phyloP scores from a whole-genome alignment of 37 sponge, comb jelly and placozoan genomes.

The Agelas oroides region DNA sequence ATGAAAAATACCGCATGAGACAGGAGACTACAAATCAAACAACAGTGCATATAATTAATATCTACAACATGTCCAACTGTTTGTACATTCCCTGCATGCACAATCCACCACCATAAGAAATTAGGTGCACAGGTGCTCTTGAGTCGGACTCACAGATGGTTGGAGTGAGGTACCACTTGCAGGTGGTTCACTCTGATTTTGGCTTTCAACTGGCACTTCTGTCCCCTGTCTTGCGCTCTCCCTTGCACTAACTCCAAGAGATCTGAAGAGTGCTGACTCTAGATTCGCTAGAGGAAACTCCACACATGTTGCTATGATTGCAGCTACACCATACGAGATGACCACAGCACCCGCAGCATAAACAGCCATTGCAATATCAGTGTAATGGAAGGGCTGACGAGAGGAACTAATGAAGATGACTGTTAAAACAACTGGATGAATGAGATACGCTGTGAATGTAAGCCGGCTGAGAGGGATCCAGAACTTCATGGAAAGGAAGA shows the following conservation, averaged over 20 bases:
- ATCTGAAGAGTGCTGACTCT: constrained; percentile 62
- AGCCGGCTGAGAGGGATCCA: constrained; percentile 94
- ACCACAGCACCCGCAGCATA: constrained; percentile 51
- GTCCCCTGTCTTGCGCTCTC: constrained; percentile 26
- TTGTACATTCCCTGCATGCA: no score
- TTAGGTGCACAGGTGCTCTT: no score
- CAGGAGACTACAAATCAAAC: no score
- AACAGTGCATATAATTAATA: no score
- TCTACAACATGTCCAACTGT: no score
- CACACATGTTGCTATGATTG: constrained; percentile 51
- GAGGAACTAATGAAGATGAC: constrained; percentile 27
- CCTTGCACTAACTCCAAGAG: constrained; percentile 19
- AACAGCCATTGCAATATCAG: constrained; percentile 37
- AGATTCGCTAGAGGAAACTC: constrained; percentile 80
- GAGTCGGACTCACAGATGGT: no score
- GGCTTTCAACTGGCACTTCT: no score
- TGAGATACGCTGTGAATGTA: constrained; percentile 85
- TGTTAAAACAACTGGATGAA: constrained; percentile 80
- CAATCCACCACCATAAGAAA: no score
- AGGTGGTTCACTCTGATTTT: no score
- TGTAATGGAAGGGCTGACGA: constrained; percentile 45
- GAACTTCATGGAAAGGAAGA: constrained; percentile 78
- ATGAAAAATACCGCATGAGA: no score
- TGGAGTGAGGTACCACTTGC: no score
- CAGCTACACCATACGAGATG: constrained; percentile 76